phyloP scores from a whole-genome alignment of 2,888 invertebrate genomes.

The Hypena proboscidalis region DNA sequence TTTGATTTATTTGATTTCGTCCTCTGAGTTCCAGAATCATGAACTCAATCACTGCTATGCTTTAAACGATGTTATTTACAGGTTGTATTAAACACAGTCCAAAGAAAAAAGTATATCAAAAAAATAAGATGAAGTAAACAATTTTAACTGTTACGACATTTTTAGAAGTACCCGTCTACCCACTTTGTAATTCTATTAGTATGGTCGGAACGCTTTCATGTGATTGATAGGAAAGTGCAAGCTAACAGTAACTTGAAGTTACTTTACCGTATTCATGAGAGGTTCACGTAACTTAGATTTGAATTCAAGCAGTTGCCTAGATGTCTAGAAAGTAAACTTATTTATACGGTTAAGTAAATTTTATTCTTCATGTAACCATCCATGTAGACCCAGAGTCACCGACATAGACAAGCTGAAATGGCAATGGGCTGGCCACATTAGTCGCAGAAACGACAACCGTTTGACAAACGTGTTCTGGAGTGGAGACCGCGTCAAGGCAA shows the following conservation, averaged over 20 bases:
- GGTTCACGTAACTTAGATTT: slow-evolving; percentile 60
- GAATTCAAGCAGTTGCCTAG: slow-evolving; percentile 69
- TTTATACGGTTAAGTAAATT: slow-evolving; percentile 37
- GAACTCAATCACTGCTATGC: too few relatives aligned
- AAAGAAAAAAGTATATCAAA: background rate
- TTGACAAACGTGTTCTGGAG: too few relatives aligned
- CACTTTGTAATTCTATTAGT: slow-evolving; percentile 3
- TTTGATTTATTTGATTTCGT: too few relatives aligned
- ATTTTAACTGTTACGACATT: background rate
- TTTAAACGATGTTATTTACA: too few relatives aligned
- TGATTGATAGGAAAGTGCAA: slow-evolving; percentile 26
- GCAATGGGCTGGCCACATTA: too few relatives aligned
- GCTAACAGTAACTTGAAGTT: slow-evolving; percentile 12
- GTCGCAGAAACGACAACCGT: too few relatives aligned
- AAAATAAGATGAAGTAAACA: background rate
- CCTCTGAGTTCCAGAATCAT: too few relatives aligned
- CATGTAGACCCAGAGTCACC: too few relatives aligned
- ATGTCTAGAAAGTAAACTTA: slow-evolving; percentile 63
- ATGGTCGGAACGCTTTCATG: slow-evolving; percentile 12
- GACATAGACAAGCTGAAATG: too few relatives aligned
- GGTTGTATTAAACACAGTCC: too few relatives aligned
- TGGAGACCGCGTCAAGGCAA: too few relatives aligned
- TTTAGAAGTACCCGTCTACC: too few relatives aligned
- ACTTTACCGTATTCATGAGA: slow-evolving; percentile 26
- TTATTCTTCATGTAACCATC: slow-evolving; percentile 51